Evolutionary conservation across 2,113 vertebrate species (phyloP).

Genomic region (Thalassoma bifasciatum): DNA sequence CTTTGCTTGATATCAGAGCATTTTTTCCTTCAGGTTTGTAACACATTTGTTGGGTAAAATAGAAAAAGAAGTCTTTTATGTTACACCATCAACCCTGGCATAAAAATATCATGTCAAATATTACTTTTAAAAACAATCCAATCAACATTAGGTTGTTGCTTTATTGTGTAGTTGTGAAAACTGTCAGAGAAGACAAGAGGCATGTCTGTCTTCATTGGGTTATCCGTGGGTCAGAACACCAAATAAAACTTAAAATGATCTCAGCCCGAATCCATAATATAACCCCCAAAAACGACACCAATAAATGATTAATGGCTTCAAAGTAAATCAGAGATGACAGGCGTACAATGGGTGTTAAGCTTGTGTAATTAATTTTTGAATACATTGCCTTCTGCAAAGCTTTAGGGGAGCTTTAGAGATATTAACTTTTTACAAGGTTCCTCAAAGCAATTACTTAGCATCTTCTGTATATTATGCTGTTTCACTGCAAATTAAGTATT

Average conservation of each 20-base stretch:
- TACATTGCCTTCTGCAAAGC: neutral
- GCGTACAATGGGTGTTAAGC: neutral
- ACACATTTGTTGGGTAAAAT: conserved; percentile 22
- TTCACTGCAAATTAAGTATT: neutral
- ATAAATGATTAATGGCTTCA: neutral
- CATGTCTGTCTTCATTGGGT: conserved; percentile 22
- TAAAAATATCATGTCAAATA: neutral
- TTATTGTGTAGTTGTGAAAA: neutral
- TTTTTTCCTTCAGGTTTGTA: conserved; percentile 26
- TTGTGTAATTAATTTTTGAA: neutral
- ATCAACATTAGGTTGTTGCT: conserved; percentile 8
- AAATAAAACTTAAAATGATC: conserved; percentile 12
- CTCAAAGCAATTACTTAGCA: neutral
- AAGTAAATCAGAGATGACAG: neutral
- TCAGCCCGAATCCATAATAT: conserved; percentile 6
- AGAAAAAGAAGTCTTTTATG: conserved; percentile 16
- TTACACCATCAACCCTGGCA: conserved; percentile 2
- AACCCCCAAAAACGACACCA: neutral
- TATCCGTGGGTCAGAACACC: conserved; percentile 17
- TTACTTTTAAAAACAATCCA: neutral
- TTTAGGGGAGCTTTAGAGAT: neutral
- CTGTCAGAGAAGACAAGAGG: conserved; percentile 11
- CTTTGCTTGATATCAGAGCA: conserved; percentile 7
- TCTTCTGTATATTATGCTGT: neutral
- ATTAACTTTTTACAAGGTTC: neutral